phyloP scores from a whole-genome alignment of 2,888 invertebrate species.

The Lasioglossum morio region DNA sequence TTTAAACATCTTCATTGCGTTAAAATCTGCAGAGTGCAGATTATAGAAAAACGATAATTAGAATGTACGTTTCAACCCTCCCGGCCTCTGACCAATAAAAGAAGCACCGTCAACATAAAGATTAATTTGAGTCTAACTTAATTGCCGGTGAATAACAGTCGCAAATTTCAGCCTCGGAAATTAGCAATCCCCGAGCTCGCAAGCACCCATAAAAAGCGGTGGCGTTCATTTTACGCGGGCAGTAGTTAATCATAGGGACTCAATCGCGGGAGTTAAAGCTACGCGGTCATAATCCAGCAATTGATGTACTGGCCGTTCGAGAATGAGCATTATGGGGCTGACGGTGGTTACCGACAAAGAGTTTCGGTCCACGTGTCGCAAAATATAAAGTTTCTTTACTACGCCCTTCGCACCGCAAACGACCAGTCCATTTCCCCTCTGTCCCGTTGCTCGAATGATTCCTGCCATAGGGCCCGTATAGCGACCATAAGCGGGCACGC shows the following conservation, averaged over 20 bases:
- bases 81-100: neutral
- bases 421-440: conserved; percentile 3
- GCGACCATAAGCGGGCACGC: conserved; percentile 6
- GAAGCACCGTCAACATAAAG: neutral
- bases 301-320: neutral
- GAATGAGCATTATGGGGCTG: neutral
- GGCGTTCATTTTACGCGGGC: neutral
- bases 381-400: conserved; percentile 16
- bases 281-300: neutral
- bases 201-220: neutral
- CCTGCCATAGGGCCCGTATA: neutral
- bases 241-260: neutral
- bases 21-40: neutral
- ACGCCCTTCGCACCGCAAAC: conserved; percentile 14
- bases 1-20: neutral
- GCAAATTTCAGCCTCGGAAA: neutral
- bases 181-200: neutral
- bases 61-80: neutral
- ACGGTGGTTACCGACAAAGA: conserved; percentile 4
- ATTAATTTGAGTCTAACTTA: neutral
- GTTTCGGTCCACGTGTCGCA: conserved; percentile 13
- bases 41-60: neutral
- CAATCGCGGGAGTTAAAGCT: conserved; percentile 2
- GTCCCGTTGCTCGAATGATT: conserved; percentile 10
- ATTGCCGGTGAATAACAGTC: neutral